Conservation (phyloP, 2,888 invertebrate genomes). For the Drosophila anomelani region DNA sequence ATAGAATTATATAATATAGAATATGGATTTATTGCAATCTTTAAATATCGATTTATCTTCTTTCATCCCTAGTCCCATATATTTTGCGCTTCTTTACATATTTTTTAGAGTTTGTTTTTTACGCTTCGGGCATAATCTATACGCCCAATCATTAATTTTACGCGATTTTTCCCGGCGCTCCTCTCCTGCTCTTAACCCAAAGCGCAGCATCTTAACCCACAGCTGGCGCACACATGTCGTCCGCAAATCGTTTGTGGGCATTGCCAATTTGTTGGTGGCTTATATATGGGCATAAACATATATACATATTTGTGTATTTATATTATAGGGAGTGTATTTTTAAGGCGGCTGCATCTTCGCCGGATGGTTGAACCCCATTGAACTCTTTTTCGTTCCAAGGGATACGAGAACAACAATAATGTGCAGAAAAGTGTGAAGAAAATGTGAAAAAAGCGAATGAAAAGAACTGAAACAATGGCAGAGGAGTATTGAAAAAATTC, state of each 20-base stretch:
- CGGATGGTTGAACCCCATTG: constrained; percentile 65
- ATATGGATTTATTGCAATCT: too few species aligned
- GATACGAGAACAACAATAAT: constrained; percentile 43
- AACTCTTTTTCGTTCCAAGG: constrained; percentile 51
- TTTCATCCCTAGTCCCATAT: background rate
- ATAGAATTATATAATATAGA: too few species aligned
- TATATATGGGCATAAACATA: constrained; percentile 27
- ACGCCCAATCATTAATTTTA: constrained; percentile 37
- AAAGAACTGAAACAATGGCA: constrained; percentile 47
- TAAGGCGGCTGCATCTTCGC: constrained; percentile 55
- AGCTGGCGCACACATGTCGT: constrained; percentile 73
- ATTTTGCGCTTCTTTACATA: background rate
- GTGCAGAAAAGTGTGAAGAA: constrained; percentile 58
- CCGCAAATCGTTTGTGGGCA: constrained; percentile 37
- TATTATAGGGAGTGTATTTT: constrained; percentile 48
- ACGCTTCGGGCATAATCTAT: constrained; percentile 20
- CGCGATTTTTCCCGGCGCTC: constrained; percentile 25
- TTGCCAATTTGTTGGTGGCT: constrained; percentile 61
- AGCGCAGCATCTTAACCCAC: constrained; percentile 36
- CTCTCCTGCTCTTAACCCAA: constrained; percentile 5
- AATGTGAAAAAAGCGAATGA: constrained; percentile 49
- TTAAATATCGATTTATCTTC: background rate
- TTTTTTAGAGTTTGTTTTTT: background rate
- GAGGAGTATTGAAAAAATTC: constrained; percentile 57
- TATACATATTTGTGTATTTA: constrained; percentile 37